Evolutionary conservation across 1,140 invertebrate species (phyloP).

Genomic region (Apolygus lucorum): DNA sequence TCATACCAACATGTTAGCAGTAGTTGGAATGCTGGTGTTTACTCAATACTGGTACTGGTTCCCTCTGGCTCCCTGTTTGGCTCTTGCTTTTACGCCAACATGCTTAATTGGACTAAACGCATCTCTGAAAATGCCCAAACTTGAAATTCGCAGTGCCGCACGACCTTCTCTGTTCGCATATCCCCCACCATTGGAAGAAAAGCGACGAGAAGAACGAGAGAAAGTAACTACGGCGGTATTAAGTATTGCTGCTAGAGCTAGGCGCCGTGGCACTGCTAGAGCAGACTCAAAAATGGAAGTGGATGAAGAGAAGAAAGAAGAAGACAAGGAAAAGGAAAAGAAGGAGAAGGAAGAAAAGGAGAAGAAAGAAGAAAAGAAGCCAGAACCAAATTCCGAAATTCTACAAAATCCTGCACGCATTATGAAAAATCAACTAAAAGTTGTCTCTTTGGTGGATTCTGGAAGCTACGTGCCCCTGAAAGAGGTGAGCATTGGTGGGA

Average conservation of each 20-base stretch:
- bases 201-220: constrained; percentile 93
- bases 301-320: constrained; percentile 41
- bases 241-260: constrained; percentile 87
- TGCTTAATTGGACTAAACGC: constrained; percentile 91
- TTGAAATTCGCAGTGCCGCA: constrained; percentile 86
- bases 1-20: constrained; percentile 93
- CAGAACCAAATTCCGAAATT: constrained; percentile 84
- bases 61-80: constrained; percentile 90
- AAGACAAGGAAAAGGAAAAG: constrained; percentile 44
- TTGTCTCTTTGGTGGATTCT: constrained; percentile 69
- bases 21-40: constrained; percentile 96
- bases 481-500: constrained; percentile 87
- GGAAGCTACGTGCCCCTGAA: constrained; percentile 78
- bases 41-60: constrained; percentile 99
- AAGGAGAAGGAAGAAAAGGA: constrained; percentile 55
- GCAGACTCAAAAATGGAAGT: constrained; percentile 43
- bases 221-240: constrained; percentile 94
- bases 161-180: constrained; percentile 94
- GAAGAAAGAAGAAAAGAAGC: constrained; percentile 56
- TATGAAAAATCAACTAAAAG: constrained; percentile 87
- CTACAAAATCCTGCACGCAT: constrained; percentile 89
- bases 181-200: constrained; percentile 92
- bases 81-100: constrained; percentile 92
- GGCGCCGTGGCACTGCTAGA: constrained; percentile 68
- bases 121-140: constrained; percentile 94